A percentile compares a stretch with the other conserved stretches of the same genome.
Conservation (phyloP, 2,888 invertebrate genomes). For the Caradrina kadenii region DNA sequence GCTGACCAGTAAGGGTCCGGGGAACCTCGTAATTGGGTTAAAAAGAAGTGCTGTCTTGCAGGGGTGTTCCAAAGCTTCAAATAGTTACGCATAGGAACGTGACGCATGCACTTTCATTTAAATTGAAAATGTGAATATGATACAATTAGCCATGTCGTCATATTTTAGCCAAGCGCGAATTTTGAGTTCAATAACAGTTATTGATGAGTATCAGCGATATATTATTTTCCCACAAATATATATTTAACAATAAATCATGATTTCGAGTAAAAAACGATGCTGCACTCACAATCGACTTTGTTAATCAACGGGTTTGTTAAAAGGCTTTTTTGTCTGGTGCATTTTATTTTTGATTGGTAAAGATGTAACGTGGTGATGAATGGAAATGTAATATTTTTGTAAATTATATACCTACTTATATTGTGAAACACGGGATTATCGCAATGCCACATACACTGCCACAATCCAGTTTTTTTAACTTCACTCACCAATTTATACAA, state of each 20-base stretch:
- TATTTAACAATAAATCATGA: slow-evolving; percentile 2
- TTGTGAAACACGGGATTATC: too few species aligned
- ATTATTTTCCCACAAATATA: slow-evolving; percentile 22
- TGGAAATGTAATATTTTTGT: too few species aligned
- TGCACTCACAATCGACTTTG: slow-evolving; percentile 4
- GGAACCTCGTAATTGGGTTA: slow-evolving; percentile 73
- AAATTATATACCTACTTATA: too few species aligned
- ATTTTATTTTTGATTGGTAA: background rate
- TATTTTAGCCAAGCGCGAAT: slow-evolving; percentile 13
- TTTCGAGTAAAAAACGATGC: background rate
- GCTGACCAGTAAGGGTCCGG: slow-evolving; percentile 64
- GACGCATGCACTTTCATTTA: background rate
- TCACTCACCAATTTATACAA: background rate
- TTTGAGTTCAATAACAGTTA: slow-evolving; percentile 38
- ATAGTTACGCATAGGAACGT: background rate
- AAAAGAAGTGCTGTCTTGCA: slow-evolving; percentile 60
- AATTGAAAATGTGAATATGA: slow-evolving; percentile 3
- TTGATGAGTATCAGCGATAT: slow-evolving; percentile 40
- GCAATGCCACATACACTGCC: too few species aligned
- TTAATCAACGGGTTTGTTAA: slow-evolving; percentile 19
- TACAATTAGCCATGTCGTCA: slow-evolving; percentile 10
- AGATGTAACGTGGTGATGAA: too few species aligned
- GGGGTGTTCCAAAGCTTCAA: slow-evolving; percentile 50
- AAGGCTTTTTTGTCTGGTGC: background rate
- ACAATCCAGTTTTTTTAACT: too few species aligned